Base-by-base conservation (phyloP, 2,113 vertebrate species). In the Neolamprologus variostigma region DNA sequence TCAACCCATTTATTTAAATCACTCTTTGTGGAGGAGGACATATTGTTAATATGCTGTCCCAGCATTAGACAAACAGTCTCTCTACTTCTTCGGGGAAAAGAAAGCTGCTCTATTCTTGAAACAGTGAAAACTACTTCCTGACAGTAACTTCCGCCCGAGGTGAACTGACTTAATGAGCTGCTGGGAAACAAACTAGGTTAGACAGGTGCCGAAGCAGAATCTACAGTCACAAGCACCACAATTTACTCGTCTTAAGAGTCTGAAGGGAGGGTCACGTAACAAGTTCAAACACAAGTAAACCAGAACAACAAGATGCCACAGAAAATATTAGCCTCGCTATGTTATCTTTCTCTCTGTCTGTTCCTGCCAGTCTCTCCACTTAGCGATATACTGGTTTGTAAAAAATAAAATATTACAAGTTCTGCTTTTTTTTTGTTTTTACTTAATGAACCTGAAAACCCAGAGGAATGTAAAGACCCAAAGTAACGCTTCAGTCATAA, bases 401-500 rank as follows among this genome's bases (percentile, higher is more conserved):
- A 66, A 8, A 66, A 37, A 8, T 11, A 37, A 66, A 37, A n/a
- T 12, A n/a, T 35, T n/a, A n/a, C 17, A 63, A 35, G 9, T 63
- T 63, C 3, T 63, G 59, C 59, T n/a, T n/a, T 63, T 19, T 9
- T 33, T 3, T 63, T 4, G 1, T 35, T 35, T 35, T 63, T 7
- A 35, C 31, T 47, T 6, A 50, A 76, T 28, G 23, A 78, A 28
- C n/a, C 26, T 23, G 42, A 63, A 31, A 83, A 57, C 28, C 76
- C 47, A 82, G 73, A 54, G 1, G 61, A 53, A 66, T 80, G 2
- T 37, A 10, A 54, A 61, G 3, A 50, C 17, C 8, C 8, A 73
- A 71, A 85, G 37, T 55, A 73, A 89, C 84, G 33, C 88, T 79
- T 90, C 84, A 85, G 86, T 89, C 82, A 87, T 80, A 83, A 90